Evolutionary conservation across 2,113 vertebrate genomes (phyloP), one percentile per base, ranked within the genome.

Genomic region (Melanostigma gelatinosum): DNA sequence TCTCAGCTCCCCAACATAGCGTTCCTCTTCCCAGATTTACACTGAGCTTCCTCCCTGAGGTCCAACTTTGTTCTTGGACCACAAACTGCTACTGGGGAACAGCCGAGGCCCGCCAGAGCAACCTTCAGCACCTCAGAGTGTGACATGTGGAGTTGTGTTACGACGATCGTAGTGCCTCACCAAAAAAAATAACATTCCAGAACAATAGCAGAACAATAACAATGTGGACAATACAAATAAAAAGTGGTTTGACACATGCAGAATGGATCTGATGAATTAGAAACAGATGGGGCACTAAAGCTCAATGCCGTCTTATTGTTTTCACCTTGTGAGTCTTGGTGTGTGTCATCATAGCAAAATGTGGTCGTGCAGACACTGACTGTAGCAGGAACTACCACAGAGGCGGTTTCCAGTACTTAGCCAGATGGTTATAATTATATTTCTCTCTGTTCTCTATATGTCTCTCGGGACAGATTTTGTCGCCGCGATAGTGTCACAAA

Each of bases 51-150:
- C 75, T 90, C 86, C 84, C 86, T 18, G 18, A 88, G 85, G 86
- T 89, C 82, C 81, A 80, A 68, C 81, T 72, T 78, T 87, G 78
- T 85, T 87, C 81, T 88, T 92, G 86, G 75, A 91, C 57, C 65
- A 58, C 72, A 60, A 77, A 82, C 77, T 82, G 72, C 82, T 90
- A 79, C 69, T 82, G 77, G 84, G 75, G 67, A 89, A 48, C 29
- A 75, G 74, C 84, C 66, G 64, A 79, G 77, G 24, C 83, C 68
- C 57, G 27, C 72, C 81, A 61, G 52, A 10, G 4, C 71, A 86
- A 71, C 66, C 64, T 67, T 8, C 61, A 58, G 71, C 10, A 38
- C 72, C 72, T 85, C 0, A 27, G 46, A 79, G 34, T 78, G 22
- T 85, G 79, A 90, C 89, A 81, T 87, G 84, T 85, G 75, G 78